These are phyloP conservation scores for Imbricaverruca yamaguchii DNA, from an alignment of 2,888 invertebrate species.

Conservation along the genomic window DNA sequence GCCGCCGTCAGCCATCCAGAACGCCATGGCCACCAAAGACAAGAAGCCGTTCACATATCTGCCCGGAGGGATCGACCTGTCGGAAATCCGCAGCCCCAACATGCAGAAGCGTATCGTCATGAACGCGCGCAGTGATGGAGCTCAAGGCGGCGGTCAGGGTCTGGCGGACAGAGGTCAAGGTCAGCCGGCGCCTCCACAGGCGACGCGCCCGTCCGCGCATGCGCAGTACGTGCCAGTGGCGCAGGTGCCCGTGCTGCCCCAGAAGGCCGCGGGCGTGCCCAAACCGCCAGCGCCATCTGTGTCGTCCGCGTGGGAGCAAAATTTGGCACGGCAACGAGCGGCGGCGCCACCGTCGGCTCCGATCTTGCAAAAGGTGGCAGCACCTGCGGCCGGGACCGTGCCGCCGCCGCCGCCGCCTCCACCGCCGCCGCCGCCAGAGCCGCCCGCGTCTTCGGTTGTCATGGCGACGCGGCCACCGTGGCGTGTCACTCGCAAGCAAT, in stretches of 20 bases:
- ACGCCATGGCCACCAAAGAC: constrained; percentile 80
- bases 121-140: constrained; percentile 30
- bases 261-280: neutral
- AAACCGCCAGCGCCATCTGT: neutral
- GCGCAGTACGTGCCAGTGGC: constrained; percentile 24
- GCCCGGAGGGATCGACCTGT: constrained; percentile 81
- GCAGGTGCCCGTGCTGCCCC: neutral
- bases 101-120: constrained; percentile 31
- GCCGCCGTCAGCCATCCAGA: constrained; percentile 73
- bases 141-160: constrained; percentile 31
- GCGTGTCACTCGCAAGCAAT: neutral
- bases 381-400: too few species aligned
- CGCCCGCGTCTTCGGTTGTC: neutral
- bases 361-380: neutral
- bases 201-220: constrained; percentile 24
- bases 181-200: constrained; percentile 20
- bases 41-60: constrained; percentile 96
- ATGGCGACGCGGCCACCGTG: neutral
- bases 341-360: neutral
- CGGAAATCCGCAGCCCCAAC: constrained; percentile 52
- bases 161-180: neutral
- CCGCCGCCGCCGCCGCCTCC: neutral
- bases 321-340: neutral
- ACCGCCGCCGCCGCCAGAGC: neutral
- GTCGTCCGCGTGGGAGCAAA: neutral